Evolutionary conservation across 2,797 vertebrate genomes (phyloP).

Genomic region (Graptemys geographica): DNA sequence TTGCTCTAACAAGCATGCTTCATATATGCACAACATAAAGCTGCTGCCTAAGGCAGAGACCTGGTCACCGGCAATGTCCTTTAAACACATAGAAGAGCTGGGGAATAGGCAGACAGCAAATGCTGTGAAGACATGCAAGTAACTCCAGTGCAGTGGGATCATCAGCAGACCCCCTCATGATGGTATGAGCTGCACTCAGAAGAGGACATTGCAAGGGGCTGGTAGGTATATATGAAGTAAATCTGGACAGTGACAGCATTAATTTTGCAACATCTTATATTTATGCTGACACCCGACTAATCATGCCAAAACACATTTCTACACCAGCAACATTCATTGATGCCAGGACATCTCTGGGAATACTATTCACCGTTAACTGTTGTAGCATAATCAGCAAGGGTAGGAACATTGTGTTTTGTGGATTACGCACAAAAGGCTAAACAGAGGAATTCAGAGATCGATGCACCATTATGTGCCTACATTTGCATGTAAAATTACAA

Average conservation of each 20-base stretch:
- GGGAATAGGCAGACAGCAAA: neutral
- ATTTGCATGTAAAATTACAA: neutral
- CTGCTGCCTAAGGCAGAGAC: neutral
- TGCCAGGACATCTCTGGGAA: constrained; percentile 26
- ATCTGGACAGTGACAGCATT: neutral
- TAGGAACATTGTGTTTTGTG: neutral
- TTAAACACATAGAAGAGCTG: neutral
- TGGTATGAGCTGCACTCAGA: neutral
- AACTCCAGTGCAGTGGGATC: neutral
- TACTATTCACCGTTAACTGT: constrained; percentile 4
- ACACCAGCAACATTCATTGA: neutral
- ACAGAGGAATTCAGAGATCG: neutral
- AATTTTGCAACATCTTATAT: constrained; percentile 2
- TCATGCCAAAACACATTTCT: neutral
- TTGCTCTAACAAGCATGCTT: neutral
- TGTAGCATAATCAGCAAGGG: constrained; percentile 24
- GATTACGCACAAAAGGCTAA: neutral
- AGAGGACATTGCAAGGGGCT: neutral
- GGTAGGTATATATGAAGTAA: neutral
- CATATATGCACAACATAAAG: accelerated
- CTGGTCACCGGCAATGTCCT: neutral
- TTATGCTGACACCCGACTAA: constrained; percentile 24
- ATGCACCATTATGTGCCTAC: accelerated
- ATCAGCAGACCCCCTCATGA: neutral
- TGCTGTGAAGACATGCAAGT: neutral